Percentiles rank a stretch among this genome's conserved stretches.
Conservation (phyloP, 1,140 invertebrate genomes). For the Leptinotarsa lineolata region DNA sequence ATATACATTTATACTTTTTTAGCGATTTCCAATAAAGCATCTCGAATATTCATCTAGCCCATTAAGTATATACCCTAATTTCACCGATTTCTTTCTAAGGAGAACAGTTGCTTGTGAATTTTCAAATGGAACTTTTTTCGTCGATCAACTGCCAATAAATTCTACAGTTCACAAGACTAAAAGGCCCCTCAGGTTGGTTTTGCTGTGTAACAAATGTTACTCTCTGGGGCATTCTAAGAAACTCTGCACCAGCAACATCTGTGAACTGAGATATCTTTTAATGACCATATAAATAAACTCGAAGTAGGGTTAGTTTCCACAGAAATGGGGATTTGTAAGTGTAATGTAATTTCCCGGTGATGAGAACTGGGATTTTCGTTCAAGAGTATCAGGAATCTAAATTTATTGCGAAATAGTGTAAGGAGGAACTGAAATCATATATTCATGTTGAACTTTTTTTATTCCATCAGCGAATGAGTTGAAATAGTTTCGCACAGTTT, state of each 20-base stretch:
- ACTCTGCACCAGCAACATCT: constrained; percentile 20
- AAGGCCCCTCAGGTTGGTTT: background rate
- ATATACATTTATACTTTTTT: too few species aligned
- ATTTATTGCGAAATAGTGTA: too few species aligned
- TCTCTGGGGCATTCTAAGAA: constrained; percentile 22
- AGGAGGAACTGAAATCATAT: too few species aligned
- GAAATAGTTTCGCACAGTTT: too few species aligned
- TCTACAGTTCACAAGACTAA: background rate
- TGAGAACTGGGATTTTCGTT: constrained; percentile 24
- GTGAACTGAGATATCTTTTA: constrained; percentile 35
- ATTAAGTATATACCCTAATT: too few species aligned
- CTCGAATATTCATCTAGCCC: too few species aligned
- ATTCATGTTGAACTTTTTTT: too few species aligned
- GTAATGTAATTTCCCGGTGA: constrained; percentile 35
- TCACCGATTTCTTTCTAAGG: too few species aligned
- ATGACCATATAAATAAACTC: constrained; percentile 38
- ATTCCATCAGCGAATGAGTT: too few species aligned
- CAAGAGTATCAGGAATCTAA: background rate
- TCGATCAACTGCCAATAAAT: constrained; percentile 6
- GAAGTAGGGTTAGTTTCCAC: constrained; percentile 32
- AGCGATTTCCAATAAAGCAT: too few species aligned
- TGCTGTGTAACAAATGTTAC: constrained; percentile 31
- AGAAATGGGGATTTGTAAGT: constrained; percentile 35
- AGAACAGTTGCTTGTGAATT: too few species aligned
- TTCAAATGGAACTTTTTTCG: background rate